A percentile compares a stretch with the other conserved stretches of the same genome.
phyloP scores from a whole-genome alignment of 2,113 vertebrate genomes.

The Glareola pratincola region DNA sequence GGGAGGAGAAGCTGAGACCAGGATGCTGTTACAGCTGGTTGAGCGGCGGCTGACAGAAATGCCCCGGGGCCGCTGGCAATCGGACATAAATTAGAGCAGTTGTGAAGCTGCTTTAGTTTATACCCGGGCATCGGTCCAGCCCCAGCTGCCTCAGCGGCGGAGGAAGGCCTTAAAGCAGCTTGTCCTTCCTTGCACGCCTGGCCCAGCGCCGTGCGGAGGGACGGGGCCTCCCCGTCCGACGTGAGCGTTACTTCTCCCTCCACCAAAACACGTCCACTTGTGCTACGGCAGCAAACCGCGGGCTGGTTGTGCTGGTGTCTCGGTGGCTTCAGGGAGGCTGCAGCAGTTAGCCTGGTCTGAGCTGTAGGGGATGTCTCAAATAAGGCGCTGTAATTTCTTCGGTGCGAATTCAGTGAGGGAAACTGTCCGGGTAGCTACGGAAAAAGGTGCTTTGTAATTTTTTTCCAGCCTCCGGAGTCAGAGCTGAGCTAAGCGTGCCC shows the following conservation, averaged over 20 bases:
- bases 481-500: not conserved
- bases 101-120: slow-evolving; percentile 36
- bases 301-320: not conserved
- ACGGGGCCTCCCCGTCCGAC: not conserved
- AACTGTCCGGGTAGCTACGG: not conserved
- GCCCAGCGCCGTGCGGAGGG: not conserved
- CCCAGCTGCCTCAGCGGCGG: not conserved
- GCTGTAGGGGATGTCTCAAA: not conserved
- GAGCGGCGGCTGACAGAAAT: slow-evolving; percentile 34
- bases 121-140: slow-evolving; percentile 9
- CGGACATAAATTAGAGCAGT: slow-evolving; percentile 46
- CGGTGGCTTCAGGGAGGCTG: not conserved
- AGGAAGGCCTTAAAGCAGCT: slow-evolving; percentile 11
- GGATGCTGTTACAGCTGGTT: slow-evolving; percentile 29
- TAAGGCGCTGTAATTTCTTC: not conserved
- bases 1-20: not conserved
- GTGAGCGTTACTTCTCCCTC: rapidly evolving
- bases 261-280: rapidly evolving
- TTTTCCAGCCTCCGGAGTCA: not conserved
- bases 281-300: not conserved
- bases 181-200: not conserved
- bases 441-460: not conserved
- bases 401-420: rapidly evolving
- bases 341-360: not conserved
- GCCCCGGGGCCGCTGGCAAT: slow-evolving; percentile 8